Conservation (phyloP, 2,888 invertebrate genomes). For the Drepana falcataria region DNA sequence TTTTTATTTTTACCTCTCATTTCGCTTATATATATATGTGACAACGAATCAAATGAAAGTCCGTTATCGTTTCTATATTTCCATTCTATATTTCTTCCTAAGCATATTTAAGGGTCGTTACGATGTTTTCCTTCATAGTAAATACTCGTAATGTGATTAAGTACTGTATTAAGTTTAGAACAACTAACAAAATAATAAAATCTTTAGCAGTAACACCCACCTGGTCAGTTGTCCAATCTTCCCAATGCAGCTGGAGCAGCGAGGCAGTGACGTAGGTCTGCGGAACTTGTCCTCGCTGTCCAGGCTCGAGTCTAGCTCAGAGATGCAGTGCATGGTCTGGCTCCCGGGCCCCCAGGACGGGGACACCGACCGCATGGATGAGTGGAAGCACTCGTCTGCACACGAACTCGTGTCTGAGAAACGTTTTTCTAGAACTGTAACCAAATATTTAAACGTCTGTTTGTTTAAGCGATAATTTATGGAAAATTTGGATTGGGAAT, state of each 20-base stretch:
- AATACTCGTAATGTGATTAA: too few species aligned
- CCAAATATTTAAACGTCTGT: background rate
- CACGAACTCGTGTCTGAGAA: constrained; percentile 69
- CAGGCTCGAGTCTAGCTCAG: constrained; percentile 60
- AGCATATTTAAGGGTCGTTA: too few species aligned
- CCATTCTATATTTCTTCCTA: too few species aligned
- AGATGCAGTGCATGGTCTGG: constrained; percentile 71
- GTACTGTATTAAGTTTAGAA: too few species aligned
- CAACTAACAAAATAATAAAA: constrained; percentile 7
- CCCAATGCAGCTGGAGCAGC: constrained; percentile 88
- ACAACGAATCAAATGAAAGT: too few species aligned
- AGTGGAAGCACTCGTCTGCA: constrained; percentile 68
- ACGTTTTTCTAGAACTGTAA: constrained; percentile 64
- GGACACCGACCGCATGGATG: constrained; percentile 55
- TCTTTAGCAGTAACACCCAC: constrained; percentile 22
- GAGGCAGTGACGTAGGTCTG: constrained; percentile 70
- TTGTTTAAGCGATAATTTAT: background rate
- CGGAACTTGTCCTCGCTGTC: constrained; percentile 65
- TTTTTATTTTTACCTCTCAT: too few species aligned
- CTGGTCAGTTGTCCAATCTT: constrained; percentile 85
- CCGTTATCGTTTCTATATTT: too few species aligned
- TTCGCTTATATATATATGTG: too few species aligned
- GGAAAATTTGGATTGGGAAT: background rate
- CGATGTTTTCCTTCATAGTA: too few species aligned
- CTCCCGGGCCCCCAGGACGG: constrained; percentile 64